Evolutionary conservation across 2,888 invertebrate species (phyloP).

Genomic region (Meteorus colon): DNA sequence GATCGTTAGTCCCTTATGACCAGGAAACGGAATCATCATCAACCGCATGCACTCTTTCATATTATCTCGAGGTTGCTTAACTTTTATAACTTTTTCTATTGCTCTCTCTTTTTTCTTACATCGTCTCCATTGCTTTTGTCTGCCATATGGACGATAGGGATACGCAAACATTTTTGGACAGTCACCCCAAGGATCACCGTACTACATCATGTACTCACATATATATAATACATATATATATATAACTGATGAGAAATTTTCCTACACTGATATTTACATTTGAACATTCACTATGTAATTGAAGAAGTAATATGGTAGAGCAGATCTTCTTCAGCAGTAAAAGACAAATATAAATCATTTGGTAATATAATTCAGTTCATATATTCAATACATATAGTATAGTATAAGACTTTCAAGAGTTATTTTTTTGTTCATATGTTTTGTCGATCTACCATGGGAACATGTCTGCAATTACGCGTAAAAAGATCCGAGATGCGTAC

Average conservation of each 20-base stretch:
- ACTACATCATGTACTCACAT: not conserved
- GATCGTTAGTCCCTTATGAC: constrained; percentile 58
- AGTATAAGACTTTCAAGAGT: not conserved
- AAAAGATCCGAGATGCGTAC: constrained; percentile 34
- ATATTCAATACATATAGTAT: not conserved
- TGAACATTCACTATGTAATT: not conserved
- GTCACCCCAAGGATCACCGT: constrained; percentile 20
- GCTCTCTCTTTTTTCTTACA: not conserved
- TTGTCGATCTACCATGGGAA: constrained; percentile 27
- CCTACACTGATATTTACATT: not conserved
- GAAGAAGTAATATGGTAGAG: not conserved
- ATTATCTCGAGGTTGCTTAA: constrained; percentile 15
- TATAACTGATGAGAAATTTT: not conserved
- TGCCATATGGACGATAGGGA: not conserved
- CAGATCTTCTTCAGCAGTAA: not conserved
- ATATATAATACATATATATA: not conserved
- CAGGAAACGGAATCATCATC: constrained; percentile 62
- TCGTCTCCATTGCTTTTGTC: constrained; percentile 12
- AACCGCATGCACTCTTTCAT: constrained; percentile 42
- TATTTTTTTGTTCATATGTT: constrained; percentile 17
- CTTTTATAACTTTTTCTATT: constrained; percentile 35
- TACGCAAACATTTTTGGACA: constrained; percentile 23
- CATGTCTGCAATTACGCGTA: constrained; percentile 43
- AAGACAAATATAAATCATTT: not conserved
- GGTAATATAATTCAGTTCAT: not conserved